Percentiles rank a stretch among this genome's conserved stretches.
Conservation (phyloP, 2,888 invertebrate species). For the Pheosia gnoma region DNA sequence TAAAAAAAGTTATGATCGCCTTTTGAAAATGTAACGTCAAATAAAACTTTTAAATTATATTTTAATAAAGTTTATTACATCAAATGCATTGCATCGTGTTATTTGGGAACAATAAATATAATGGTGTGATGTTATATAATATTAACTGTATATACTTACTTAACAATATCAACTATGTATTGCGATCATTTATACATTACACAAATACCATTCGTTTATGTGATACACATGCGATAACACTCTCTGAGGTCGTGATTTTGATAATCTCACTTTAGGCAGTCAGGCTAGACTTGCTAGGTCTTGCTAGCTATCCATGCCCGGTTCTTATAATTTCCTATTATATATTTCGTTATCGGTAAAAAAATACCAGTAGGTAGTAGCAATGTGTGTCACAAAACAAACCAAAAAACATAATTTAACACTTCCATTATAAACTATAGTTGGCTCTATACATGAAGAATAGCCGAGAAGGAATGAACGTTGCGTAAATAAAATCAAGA, state of each 20-base stretch:
- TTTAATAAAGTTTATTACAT: conserved; percentile 78
- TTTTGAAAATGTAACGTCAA: neutral
- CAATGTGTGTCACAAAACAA: conserved; percentile 1
- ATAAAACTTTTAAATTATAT: conserved; percentile 24
- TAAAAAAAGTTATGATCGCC: too few relatives aligned
- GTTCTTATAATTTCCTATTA: too few relatives aligned
- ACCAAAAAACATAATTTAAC: conserved; percentile 27
- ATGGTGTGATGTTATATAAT: conserved; percentile 61
- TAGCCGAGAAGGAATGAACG: conserved; percentile 57
- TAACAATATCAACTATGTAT: conserved; percentile 32
- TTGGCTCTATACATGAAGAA: conserved; percentile 41
- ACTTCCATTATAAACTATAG: conserved; percentile 39
- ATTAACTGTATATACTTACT: neutral
- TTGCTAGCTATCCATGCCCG: too few relatives aligned
- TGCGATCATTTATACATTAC: conserved; percentile 39
- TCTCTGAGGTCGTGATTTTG: too few relatives aligned
- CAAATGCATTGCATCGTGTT: conserved; percentile 80
- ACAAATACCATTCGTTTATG: conserved; percentile 4
- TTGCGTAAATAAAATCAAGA: conserved; percentile 40
- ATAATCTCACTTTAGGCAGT: too few relatives aligned
- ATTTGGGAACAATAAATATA: conserved; percentile 76
- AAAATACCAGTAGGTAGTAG: too few relatives aligned
- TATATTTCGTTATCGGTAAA: too few relatives aligned
- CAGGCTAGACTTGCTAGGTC: too few relatives aligned
- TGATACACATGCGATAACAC: conserved; percentile 6